Evolutionary conservation across 1,140 invertebrate genomes (phyloP).

Genomic region (Apis dorsata): DNA sequence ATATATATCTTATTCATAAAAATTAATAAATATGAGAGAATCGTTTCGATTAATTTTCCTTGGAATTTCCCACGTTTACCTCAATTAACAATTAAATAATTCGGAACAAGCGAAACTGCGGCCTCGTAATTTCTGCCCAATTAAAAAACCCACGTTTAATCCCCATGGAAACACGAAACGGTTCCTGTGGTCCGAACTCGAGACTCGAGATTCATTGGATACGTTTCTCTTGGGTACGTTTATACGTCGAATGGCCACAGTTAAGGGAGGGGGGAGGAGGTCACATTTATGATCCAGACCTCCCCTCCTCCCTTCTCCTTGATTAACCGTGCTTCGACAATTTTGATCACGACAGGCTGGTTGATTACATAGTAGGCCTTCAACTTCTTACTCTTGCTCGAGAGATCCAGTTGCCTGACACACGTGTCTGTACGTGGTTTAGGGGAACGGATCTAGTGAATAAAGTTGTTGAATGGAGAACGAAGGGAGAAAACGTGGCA

Average conservation of each 20-base stretch:
- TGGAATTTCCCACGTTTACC: too few species aligned
- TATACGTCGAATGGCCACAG: conserved; percentile 1
- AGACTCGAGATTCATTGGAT: too few species aligned
- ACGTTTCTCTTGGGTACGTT: neutral
- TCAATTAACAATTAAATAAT: conserved; percentile 10
- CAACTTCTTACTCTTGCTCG: neutral
- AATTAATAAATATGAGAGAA: too few species aligned
- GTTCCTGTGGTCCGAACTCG: neutral
- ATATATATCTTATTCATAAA: too few species aligned
- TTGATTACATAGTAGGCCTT: neutral
- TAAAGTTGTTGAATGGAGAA: too few species aligned
- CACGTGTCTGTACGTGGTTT: too few species aligned
- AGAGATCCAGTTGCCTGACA: too few species aligned
- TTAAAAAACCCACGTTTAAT: neutral
- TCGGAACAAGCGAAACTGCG: conserved; percentile 7
- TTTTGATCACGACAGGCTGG: neutral
- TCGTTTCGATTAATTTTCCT: too few species aligned
- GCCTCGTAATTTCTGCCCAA: neutral
- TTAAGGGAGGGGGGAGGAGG: neutral
- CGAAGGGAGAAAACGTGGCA: too few species aligned
- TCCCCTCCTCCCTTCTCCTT: too few species aligned
- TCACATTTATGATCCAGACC: conserved; percentile 14
- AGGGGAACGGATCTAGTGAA: too few species aligned
- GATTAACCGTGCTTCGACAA: neutral
- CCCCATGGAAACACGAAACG: neutral